Evolutionary conservation across 2,113 vertebrate species (phyloP), one percentile per base, ranked within the genome.

Genomic region (Manacus vitellinus): DNA sequence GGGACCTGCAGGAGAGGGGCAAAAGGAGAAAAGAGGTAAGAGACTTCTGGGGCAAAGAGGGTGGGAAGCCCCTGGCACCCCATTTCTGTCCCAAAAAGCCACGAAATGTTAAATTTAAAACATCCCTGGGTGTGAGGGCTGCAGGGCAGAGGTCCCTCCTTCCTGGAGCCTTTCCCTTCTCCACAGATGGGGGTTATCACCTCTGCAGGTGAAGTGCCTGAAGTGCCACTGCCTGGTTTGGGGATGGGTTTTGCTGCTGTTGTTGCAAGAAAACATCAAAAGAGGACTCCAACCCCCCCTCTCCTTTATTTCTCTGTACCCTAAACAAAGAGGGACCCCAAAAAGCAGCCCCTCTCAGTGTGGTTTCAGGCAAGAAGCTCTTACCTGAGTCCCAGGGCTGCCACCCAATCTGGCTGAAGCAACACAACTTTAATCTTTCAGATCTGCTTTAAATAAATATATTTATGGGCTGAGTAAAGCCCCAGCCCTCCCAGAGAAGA

Each of bases 401-500:
- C 2, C 47, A 31, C 43, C n/a, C 28, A 8, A 1, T 8, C 72
- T 25, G 71, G 22, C 68, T 51, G 58, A 86, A 78, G 76, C 4
- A 71, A n/a, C 63, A 33, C 1, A 4, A 43, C 74, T 87, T 74
- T 87, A 92, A 97, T 79, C 94, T 77, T 30, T 14, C 56, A 70
- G 97, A 96, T 96, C 97, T 95, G 96, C 97, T 97, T 95, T 95
- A 76, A 93, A 96, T 37, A 95, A 95, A 96, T 86, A 63, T 18
- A 37, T 59, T 37, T 59, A 25, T 37, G 91, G 62, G 97, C 77
- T 39, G 41, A 94, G 94, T 54, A 97, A 95, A 95, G 94, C 95
- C 70, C 76, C 67, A 41, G 62, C 82, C 49, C 72, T 39, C 41
- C 35, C 8, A 1, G 47, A 89, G 74, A 87, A 70, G 86, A 88